These are phyloP conservation scores for Parazoanthus atlanticus DNA, from an alignment of 92 coral and sea anemone genomes.

Conservation along the genomic window DNA sequence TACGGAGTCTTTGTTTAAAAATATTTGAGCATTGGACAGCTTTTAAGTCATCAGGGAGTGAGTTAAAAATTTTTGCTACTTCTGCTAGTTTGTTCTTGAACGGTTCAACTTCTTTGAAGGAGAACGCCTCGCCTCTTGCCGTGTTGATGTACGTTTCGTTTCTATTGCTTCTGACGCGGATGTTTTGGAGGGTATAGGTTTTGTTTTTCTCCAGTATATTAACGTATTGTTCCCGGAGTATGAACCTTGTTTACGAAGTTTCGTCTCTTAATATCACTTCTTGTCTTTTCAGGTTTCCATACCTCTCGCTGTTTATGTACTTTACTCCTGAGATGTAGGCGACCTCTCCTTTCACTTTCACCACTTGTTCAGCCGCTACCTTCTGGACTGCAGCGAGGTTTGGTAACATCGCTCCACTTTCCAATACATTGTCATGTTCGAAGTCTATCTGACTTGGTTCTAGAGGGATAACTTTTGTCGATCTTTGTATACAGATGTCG, in stretches of 20 bases:
- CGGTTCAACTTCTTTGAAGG: slow-evolving; percentile 3
- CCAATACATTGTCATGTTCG: slow-evolving; percentile 2
- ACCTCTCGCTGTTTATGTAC: slow-evolving; percentile 20
- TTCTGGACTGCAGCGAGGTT: slow-evolving; percentile 35
- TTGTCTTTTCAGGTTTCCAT: slow-evolving; percentile 34
- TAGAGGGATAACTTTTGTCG: slow-evolving; percentile 23
- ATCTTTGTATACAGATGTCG: slow-evolving; percentile 31
- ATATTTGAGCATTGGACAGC: too few species aligned
- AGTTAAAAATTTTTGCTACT: background rate
- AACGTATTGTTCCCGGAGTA: slow-evolving; percentile 34
- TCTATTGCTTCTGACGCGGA: slow-evolving; percentile 25
- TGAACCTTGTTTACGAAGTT: slow-evolving; percentile 14
- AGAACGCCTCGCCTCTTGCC: slow-evolving; percentile 31
- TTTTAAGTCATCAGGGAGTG: too few species aligned
- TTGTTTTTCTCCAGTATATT: slow-evolving; percentile 6
- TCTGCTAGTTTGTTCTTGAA: slow-evolving; percentile 17
- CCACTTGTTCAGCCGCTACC: slow-evolving; percentile 35
- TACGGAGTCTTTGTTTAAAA: too few species aligned
- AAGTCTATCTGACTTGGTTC: slow-evolving; percentile 27
- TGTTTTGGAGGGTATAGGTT: slow-evolving; percentile 31
- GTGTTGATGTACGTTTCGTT: slow-evolving; percentile 41
- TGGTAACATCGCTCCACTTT: slow-evolving; percentile 37
- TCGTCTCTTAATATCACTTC: slow-evolving; percentile 41
- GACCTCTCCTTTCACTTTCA: slow-evolving; percentile 33
- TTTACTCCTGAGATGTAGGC: slow-evolving; percentile 32